Percentiles rank a stretch among this genome's conserved stretches.
Conservation (phyloP, 2,888 invertebrate species). For the Beris chalybata region DNA sequence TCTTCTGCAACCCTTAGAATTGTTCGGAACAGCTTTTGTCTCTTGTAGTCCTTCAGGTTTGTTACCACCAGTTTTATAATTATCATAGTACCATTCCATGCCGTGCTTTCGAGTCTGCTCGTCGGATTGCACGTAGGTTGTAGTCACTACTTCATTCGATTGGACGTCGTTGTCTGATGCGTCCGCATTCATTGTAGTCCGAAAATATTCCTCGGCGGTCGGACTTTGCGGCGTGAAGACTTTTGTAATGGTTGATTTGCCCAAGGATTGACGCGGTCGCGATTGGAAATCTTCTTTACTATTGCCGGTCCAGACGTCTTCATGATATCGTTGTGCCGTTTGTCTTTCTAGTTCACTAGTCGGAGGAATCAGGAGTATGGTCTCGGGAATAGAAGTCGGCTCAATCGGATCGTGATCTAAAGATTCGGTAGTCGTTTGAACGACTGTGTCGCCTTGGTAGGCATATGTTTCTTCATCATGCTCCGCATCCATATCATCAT, state of each 20-base stretch:
- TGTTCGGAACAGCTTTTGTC: no score
- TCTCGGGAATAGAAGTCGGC: conserved; percentile 51
- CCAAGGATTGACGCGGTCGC: conserved; percentile 53
- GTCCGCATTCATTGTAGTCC: conserved; percentile 44
- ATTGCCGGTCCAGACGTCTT: conserved; percentile 32
- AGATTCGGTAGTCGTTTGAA: background rate
- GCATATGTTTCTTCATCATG: conserved; percentile 6
- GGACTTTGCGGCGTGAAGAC: conserved; percentile 56
- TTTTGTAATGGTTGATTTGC: conserved; percentile 65
- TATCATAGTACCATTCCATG: conserved; percentile 85
- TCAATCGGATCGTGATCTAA: background rate
- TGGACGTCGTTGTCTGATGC: conserved; percentile 38
- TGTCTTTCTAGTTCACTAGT: conserved; percentile 49
- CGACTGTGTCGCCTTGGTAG: background rate
- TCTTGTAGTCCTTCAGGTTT: no score
- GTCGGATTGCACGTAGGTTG: conserved; percentile 56
- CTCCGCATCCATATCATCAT: background rate
- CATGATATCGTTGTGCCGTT: background rate
- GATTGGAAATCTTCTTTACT: conserved; percentile 34
- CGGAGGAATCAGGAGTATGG: conserved; percentile 54
- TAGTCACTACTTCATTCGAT: conserved; percentile 42
- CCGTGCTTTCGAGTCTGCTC: conserved; percentile 59
- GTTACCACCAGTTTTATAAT: conserved; percentile 63
- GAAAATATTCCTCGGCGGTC: conserved; percentile 54
- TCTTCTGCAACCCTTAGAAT: background rate